Base-by-base conservation (phyloP, 64 coral and sea anemone species). In the Stylophora pistillata region DNA sequence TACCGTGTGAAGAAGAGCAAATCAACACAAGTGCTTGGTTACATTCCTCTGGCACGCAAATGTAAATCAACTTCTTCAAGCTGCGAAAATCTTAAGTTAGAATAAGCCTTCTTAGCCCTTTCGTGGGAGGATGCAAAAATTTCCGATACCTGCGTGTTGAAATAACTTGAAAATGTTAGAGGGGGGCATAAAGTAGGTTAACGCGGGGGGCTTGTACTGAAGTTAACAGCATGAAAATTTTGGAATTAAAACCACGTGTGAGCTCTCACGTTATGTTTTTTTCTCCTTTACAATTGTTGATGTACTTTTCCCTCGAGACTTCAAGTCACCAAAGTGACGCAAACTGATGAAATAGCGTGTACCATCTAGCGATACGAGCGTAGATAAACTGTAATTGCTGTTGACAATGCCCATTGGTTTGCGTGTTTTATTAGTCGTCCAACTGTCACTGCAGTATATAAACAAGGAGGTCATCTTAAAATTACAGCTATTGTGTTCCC, bases 401-500 rank as follows among this genome's bases (percentile, higher is more conserved):
- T 71, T 86, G 85, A 92, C 90, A 92, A 92, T 86, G 37, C 81
- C 82, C 83, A 92, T 92, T 86, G 79, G 88, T 86, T 97, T 97
- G 91, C 95, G 95, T 97, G 95, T 87, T 89, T 90, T 92, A 84
- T 88, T 72, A 82, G 72, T 58, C 29, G 59, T 71, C 64, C 91
- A 90, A 83, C 95, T 97, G 95, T 97, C 95, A 97, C 66, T 88
- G 72, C 89, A 81, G 75, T 93, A 82, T 97, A 97, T 97, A 97
- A 97, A 97, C 95, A 97, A 57, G 64, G 81, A 74, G 82, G 91
- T 93, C 80, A 97, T 97, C 85, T 90, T 93, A 97, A 97, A 97
- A 97, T 93, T 97, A 92, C 90, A 90, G 82, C 91, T 90, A 89
- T 97, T 97, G 95, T 97, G 63, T 90, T 65, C 37, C 63, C 74